Conservation (phyloP, 1,140 invertebrate species). For the Euura lappo region DNA sequence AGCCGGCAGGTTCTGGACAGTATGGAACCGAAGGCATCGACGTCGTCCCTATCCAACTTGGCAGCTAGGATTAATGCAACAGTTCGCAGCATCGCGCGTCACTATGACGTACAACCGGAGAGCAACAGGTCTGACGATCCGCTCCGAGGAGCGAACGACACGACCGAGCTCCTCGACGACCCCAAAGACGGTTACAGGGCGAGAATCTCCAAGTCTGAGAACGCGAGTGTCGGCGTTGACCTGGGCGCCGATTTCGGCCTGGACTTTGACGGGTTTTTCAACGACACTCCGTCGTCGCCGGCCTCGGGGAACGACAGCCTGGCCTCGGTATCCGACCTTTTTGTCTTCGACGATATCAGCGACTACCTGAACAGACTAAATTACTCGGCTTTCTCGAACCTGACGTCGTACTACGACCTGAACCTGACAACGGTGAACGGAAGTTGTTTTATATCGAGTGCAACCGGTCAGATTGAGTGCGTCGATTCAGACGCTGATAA, state of each 20-base stretch:
- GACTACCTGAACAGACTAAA: constrained; percentile 54
- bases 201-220: neutral
- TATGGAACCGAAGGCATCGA: constrained; percentile 11
- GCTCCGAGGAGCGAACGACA: neutral
- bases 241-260: constrained; percentile 19
- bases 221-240: constrained; percentile 20
- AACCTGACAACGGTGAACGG: constrained; percentile 39
- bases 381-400: constrained; percentile 49
- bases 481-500: constrained; percentile 42
- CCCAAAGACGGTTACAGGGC: neutral
- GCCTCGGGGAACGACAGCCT: constrained; percentile 47
- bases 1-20: neutral
- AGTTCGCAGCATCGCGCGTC: constrained; percentile 6
- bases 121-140: constrained; percentile 9
- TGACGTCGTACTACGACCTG: constrained; percentile 50
- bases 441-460: constrained; percentile 41
- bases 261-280: neutral
- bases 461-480: constrained; percentile 61
- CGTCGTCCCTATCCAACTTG: constrained; percentile 12
- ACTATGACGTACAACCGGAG: neutral
- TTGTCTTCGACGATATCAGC: constrained; percentile 54
- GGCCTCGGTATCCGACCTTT: constrained; percentile 52
- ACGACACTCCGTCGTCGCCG: neutral
- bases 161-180: constrained; percentile 8
- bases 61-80: constrained; percentile 12